These are phyloP conservation scores for Daubentonia madagascariensis DNA, from an alignment of 2,113 vertebrate genomes.

Conservation along the genomic window DNA sequence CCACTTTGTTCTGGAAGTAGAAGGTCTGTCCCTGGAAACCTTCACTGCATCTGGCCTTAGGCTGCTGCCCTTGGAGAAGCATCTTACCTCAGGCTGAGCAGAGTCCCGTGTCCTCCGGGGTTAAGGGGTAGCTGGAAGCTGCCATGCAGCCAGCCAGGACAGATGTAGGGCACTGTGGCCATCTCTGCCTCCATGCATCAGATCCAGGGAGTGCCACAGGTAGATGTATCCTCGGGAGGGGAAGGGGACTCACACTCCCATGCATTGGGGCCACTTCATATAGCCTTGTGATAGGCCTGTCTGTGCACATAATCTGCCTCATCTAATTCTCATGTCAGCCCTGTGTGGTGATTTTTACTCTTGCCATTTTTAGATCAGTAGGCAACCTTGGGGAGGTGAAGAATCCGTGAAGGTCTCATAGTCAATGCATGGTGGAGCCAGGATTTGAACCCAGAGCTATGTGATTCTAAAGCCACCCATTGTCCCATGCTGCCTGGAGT, in stretches of 20 bases:
- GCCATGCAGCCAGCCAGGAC: neutral
- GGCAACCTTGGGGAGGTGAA: neutral
- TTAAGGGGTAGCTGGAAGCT: neutral
- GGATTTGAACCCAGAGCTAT: neutral
- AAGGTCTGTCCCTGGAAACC: neutral
- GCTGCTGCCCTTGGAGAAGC: neutral
- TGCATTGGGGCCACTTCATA: neutral
- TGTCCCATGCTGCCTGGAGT: neutral
- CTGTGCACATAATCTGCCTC: neutral
- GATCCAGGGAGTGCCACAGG: neutral
- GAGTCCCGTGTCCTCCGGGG: neutral
- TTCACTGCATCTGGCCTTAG: neutral
- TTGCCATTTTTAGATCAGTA: neutral
- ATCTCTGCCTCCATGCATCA: neutral
- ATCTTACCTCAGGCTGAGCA: neutral
- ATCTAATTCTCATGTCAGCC: rapidly evolving
- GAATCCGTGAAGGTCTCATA: neutral
- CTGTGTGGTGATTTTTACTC: too few relatives aligned
- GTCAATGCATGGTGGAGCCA: neutral
- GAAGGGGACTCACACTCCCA: neutral
- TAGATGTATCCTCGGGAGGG: neutral
- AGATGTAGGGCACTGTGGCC: neutral
- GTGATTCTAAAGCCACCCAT: neutral
- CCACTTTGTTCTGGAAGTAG: neutral
- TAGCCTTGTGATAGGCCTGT: neutral